These are phyloP conservation scores for Drosophila simulans DNA, from an alignment of 1,140 invertebrate genomes.

Conservation along the genomic window DNA sequence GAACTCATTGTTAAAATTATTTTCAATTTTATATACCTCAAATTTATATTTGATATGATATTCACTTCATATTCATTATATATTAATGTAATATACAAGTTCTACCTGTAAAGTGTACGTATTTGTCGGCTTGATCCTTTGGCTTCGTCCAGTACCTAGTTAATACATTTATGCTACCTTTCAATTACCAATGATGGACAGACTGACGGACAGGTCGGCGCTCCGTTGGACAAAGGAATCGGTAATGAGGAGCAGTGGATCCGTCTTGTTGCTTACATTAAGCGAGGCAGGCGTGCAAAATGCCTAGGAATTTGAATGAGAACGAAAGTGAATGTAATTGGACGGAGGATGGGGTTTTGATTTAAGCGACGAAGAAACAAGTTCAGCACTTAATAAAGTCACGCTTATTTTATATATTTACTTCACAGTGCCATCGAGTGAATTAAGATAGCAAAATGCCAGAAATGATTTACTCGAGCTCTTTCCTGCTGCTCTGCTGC, in stretches of 20 bases:
- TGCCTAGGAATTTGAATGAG: conserved; percentile 75
- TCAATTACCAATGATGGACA: conserved; percentile 45
- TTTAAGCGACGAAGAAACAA: conserved; percentile 10
- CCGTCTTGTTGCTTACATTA: conserved; percentile 76
- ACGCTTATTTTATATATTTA: conserved; percentile 22
- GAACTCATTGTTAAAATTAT: no score
- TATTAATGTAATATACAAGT: no score
- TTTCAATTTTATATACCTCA: no score
- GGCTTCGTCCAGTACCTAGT: conserved; percentile 3
- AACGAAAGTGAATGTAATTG: conserved; percentile 58
- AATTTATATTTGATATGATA: no score
- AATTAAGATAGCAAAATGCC: conserved; percentile 21
- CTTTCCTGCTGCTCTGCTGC: conserved; percentile 38
- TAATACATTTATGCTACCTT: conserved; percentile 58
- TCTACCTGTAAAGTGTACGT: conserved; percentile 1
- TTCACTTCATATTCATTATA: no score
- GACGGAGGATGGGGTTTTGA: conserved; percentile 3
- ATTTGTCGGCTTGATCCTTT: conserved; percentile 1
- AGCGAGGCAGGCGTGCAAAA: conserved; percentile 52
- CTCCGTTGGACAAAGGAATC: conserved; percentile 65
- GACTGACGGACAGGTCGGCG: conserved; percentile 67
- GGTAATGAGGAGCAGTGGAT: conserved; percentile 64
- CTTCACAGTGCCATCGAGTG: conserved; percentile 40
- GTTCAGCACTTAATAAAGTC: conserved; percentile 68
- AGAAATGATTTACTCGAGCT: conserved; percentile 25